Evolutionary conservation across 2,888 invertebrate genomes (phyloP).

Genomic region (Geotrupes spiniger): DNA sequence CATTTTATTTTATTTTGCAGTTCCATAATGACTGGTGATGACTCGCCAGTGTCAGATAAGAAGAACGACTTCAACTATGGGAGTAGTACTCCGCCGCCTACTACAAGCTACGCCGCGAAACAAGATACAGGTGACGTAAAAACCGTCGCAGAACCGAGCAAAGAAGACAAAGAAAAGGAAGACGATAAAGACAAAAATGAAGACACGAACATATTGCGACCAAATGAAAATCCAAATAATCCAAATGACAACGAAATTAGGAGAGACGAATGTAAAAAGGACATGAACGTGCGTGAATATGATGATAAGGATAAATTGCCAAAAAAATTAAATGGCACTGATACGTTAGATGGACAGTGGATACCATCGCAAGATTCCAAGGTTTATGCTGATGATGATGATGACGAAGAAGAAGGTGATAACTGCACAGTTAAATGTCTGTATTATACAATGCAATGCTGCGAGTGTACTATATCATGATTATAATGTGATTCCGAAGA

Average conservation of each 20-base stretch:
- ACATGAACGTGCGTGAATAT: conserved; percentile 6
- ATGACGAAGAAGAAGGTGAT: conserved; percentile 51
- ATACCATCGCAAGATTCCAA: conserved; percentile 19
- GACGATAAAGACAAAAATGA: conserved; percentile 24
- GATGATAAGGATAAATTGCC: conserved; percentile 19
- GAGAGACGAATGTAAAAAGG: conserved; percentile 18
- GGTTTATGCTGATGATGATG: conserved; percentile 23
- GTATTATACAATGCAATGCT: conserved; percentile 62
- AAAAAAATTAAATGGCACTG: conserved; percentile 19
- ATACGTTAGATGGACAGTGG: conserved; percentile 23
- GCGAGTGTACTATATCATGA: conserved; percentile 56
- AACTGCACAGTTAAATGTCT: conserved; percentile 61
- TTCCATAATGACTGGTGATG: conserved; percentile 39
- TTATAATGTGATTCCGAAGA: not conserved
- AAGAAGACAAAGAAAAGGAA: conserved; percentile 23
- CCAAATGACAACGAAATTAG: conserved; percentile 14
- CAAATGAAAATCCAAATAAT: conserved; percentile 25
- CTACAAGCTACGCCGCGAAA: conserved; percentile 29
- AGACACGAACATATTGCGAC: conserved; percentile 22
- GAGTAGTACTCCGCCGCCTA: conserved; percentile 33
- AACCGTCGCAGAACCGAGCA: conserved; percentile 21
- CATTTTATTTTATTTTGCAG: conserved; percentile 29
- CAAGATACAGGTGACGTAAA: conserved; percentile 12
- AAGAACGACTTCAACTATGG: conserved; percentile 31
- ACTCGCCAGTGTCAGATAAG: conserved; percentile 33